A percentile compares a stretch with the other conserved stretches of the same genome.
Conservation (phyloP, 35 echinoderm and acorn worm species). For the Holothuria glaberrima region DNA sequence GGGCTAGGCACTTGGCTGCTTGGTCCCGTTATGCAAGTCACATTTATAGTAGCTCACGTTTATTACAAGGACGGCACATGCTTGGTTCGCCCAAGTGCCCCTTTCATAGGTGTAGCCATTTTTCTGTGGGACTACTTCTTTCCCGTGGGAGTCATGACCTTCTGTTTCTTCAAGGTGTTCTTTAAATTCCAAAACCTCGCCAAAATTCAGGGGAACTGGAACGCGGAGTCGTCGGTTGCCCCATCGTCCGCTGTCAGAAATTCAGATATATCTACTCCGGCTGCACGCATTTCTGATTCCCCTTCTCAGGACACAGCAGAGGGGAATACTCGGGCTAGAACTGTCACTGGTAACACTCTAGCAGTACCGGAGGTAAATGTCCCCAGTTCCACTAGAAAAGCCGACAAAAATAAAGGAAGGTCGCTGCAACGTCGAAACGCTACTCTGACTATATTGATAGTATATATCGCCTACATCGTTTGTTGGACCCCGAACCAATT, state of each 20-base stretch:
- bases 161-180: neutral
- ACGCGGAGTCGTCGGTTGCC: neutral
- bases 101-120: conserved; percentile 33
- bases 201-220: neutral
- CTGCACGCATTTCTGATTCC: neutral
- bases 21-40: conserved; percentile 46
- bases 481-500: conserved; percentile 75
- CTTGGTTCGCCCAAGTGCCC: neutral
- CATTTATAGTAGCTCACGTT: conserved; percentile 21
- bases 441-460: conserved; percentile 28
- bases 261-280: neutral
- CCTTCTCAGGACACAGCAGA: neutral
- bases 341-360: neutral
- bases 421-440: conserved; percentile 31
- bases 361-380: neutral
- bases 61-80: neutral
- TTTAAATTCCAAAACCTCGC: neutral
- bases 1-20: conserved; percentile 45
- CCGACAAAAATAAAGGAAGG: conserved; percentile 10
- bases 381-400: neutral
- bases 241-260: neutral
- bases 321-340: neutral
- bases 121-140: conserved; percentile 57
- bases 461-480: conserved; percentile 48
- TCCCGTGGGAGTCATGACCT: neutral